Evolutionary conservation across 2,113 vertebrate species (phyloP).

Genomic region (Periophthalmodon schlosseri): DNA sequence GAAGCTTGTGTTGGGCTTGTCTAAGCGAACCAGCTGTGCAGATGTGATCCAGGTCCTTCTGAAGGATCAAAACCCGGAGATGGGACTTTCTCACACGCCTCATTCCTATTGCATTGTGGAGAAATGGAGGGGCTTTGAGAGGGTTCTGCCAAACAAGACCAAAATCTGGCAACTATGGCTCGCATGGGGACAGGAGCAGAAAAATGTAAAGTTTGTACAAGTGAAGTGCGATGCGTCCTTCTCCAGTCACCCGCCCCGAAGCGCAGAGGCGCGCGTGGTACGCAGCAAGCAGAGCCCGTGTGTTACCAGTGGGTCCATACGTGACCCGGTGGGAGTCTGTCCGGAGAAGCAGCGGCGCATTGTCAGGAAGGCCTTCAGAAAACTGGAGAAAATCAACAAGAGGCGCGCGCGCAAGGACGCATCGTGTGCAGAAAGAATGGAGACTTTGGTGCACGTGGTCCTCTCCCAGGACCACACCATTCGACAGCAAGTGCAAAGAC

Average conservation of each 20-base stretch:
- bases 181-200: constrained; percentile 91
- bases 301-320: constrained; percentile 62
- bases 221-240: constrained; percentile 86
- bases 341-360: constrained; percentile 89
- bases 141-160: constrained; percentile 89
- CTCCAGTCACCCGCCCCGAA: constrained; percentile 81
- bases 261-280: constrained; percentile 92
- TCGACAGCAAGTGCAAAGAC: constrained; percentile 89
- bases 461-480: constrained; percentile 95
- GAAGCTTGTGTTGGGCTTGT: constrained; percentile 88
- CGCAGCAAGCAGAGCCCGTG: constrained; percentile 83
- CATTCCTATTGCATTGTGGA: constrained; percentile 90
- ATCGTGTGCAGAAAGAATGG: constrained; percentile 83
- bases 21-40: constrained; percentile 89
- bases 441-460: constrained; percentile 90
- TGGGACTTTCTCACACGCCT: constrained; percentile 60
- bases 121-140: constrained; percentile 93
- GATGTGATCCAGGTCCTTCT: constrained; percentile 88
- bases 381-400: constrained; percentile 90
- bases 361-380: constrained; percentile 93
- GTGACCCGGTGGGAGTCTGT: constrained; percentile 65
- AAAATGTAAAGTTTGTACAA: constrained; percentile 88
- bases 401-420: constrained; percentile 77
- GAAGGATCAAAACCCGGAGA: constrained; percentile 79
- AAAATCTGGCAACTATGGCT: constrained; percentile 89